Evolutionary conservation across 1,140 invertebrate genomes (phyloP).

Genomic region (Holotrichia oblita): DNA sequence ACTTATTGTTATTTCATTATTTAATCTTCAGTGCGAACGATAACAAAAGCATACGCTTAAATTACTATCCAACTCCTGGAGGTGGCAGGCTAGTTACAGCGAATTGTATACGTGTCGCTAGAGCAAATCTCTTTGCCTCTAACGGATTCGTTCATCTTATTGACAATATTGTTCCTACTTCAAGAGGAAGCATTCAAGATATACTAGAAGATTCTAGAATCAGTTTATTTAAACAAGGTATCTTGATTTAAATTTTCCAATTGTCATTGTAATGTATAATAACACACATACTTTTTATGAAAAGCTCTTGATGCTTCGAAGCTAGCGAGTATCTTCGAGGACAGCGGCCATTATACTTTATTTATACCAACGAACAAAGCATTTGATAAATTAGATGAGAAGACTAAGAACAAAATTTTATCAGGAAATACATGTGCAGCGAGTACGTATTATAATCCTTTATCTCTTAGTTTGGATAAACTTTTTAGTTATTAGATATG

Average conservation of each 20-base stretch:
- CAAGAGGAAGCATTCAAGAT: slow-evolving; percentile 61
- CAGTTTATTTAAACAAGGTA: slow-evolving; percentile 58
- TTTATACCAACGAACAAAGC: slow-evolving; percentile 74
- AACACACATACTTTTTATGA: not conserved
- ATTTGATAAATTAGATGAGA: slow-evolving; percentile 65
- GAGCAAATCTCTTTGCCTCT: slow-evolving; percentile 64
- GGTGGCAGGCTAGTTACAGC: slow-evolving; percentile 62
- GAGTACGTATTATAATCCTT: slow-evolving; percentile 58
- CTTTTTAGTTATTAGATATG: too few relatives aligned
- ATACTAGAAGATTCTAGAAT: slow-evolving; percentile 59
- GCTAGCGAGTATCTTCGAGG: slow-evolving; percentile 62
- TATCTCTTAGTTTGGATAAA: too few relatives aligned
- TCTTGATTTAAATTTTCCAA: slow-evolving; percentile 9
- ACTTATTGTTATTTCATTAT: too few relatives aligned
- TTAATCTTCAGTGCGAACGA: slow-evolving; percentile 60
- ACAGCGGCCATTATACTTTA: slow-evolving; percentile 68
- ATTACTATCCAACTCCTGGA: slow-evolving; percentile 66
- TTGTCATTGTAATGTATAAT: not conserved
- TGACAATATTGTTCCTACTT: slow-evolving; percentile 69
- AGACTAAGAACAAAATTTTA: slow-evolving; percentile 61
- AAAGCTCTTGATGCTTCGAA: slow-evolving; percentile 64
- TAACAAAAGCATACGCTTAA: slow-evolving; percentile 68
- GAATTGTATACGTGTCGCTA: slow-evolving; percentile 66
- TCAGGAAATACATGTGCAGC: slow-evolving; percentile 63
- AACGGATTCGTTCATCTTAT: slow-evolving; percentile 77